Evolutionary conservation across 30 jellyfish, hydroid and myxozoan species (phyloP), one percentile per base, ranked within the genome.

Genomic region (Hydra vulgaris): DNA sequence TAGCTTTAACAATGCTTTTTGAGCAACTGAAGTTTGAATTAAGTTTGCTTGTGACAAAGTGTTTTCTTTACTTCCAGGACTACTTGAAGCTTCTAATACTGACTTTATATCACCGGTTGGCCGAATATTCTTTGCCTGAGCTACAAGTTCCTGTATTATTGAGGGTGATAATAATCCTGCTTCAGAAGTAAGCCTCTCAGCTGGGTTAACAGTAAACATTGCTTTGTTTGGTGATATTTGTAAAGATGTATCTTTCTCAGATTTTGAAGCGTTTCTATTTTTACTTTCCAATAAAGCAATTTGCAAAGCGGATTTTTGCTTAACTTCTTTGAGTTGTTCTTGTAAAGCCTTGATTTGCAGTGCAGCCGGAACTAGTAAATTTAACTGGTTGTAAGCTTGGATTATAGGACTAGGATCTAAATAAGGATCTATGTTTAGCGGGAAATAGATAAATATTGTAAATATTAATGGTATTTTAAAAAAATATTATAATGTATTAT

Each of bases 301-400:
- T 23, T 67, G 71, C 53, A 71, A 20, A 70, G 83, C 83, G 7
- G 53, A 53, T 53, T 78, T 19, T 7, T 66, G 77, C 20, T 24
- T 23, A 22, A 27, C 85, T 23, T 66, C 84, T 80, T 70, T 67
- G 26, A 80, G 68, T 3, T 66, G 75, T 0, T 67, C 87, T 74
- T 66, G 27, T 52, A 80, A 80, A 16, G 26, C 81, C 16, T 66
- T 53, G 21, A 80, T 80, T 70, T 80, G 87, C 15, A 66, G 12
- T 0, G 83, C 69, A 15, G 85, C 67, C 15, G 85, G 85, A 27
- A 78, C 85, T 24, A 27, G 23, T 16, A 78, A 20, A 78, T 78
- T 78, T 74, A 78, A 22, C 7, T 66, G 74, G 52, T 78, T 78
- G 66, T 78, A 78, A 15, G 85, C 77, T 66, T 78, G 85, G 21